Evolutionary conservation across 2,888 invertebrate species (phyloP), one percentile per base, ranked within the genome.

Genomic region (Ophion slaviceki): DNA sequence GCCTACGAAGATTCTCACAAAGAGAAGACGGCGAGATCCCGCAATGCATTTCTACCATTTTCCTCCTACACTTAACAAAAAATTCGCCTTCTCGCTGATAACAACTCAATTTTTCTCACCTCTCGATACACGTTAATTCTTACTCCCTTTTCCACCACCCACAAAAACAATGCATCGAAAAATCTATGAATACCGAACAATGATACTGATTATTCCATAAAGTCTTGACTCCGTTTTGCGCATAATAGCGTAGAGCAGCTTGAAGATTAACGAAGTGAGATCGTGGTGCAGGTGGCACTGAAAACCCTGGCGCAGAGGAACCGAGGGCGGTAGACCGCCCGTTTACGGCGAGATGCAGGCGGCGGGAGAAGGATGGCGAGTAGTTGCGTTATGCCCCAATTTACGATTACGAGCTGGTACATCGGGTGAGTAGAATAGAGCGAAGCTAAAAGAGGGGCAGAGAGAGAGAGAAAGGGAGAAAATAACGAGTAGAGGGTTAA

Each of bases 381-480:
- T 79, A 78, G 85, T 82, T 74, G 72, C 78, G 84, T 82, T 86
- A 86, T 88, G 81, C 87, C 87, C 89, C 87, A 89, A 90, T 90
- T 90, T 90, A 90, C 89, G 90, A 90, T 90, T 89, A 90, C 89
- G 89, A 88, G 89, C 66, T 17, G 75, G 75, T 70, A 70, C 84
- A 80, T 4, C 62, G 80, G 80, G 57, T 62, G 76, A 70, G 20
- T 70, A 70, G 40, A 82, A n/a, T 62, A 47, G n/a, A 80, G 17
- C 59, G 59, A 20, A 59, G 7, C 45, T 45, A 20, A 59, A 14
- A 7, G 59, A 59, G 59, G 11, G 66, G 10, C 62, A 67, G 57
- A 62, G 45, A 14, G 32, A 20, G 32, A 62, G 53, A 64, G 47
- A 64, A 59, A 80, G 87, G 89, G 86, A 36, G 70, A 80, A 76